Base-by-base conservation (phyloP, 1,140 invertebrate species). In the Camponotus pennsylvanicus region DNA sequence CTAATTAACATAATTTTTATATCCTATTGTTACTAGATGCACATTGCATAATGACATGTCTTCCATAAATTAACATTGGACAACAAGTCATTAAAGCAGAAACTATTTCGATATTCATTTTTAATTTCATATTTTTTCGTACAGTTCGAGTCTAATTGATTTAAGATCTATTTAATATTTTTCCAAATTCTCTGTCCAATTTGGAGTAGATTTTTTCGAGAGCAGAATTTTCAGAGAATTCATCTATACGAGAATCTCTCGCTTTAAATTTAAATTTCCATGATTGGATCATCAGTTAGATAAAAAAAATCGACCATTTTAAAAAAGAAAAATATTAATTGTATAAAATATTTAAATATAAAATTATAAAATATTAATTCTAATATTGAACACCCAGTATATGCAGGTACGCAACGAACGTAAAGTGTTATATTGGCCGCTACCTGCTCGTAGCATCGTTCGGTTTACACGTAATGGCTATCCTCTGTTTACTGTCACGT, bases 401-500 rank as follows among this genome's bases (percentile, higher is more conserved):
- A 69, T 49, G 7, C 9, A 21, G 13, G 63, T 64, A 27, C 55
- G 69, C 69, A 63, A 83, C 55, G 67, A 34, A 61, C 15, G 52
- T 71, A 71, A 70, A 42, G 73, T 42, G 45, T 27, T 83, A 42
- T 37, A 73, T 75, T 59, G 66, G 40, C 7, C 34, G 66, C 66
- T 61, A 71, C 32, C 40, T n/a, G 27, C 11, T 18, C 18, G 18
- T 37, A 49, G 49, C 49, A 37, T 83, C 40, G 32, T 34, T 45
- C 0, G 11, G 49, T 21, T 83, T 75, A 83, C 15, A 75, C 27
- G 40, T 83, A 83, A 83, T 13, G 79, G 69, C 69, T 73, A 83
- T 63, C 69, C 55, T 49, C 69, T 83, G 79, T 83, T 83, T 83
- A 61, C 69, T 11, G 18, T 63, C 79, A 27, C 7, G 55, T 37